Conservation (phyloP, 2,888 invertebrate species). For the Caenorhabditis plicata region DNA sequence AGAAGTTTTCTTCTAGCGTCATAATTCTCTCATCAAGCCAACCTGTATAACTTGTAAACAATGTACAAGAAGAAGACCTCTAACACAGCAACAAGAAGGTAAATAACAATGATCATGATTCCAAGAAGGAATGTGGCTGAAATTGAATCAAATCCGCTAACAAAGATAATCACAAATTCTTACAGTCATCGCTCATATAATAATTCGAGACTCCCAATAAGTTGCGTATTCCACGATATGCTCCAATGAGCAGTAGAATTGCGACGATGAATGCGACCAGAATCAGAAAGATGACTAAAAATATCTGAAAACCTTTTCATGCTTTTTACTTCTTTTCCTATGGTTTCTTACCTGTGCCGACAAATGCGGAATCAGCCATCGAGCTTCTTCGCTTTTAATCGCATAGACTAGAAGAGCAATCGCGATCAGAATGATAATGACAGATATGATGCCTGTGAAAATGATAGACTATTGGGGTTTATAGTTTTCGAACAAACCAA, state of each 20-base stretch:
- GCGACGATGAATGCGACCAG: conserved; percentile 61
- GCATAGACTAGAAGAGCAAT: conserved; percentile 62
- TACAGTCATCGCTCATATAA: conserved; percentile 62
- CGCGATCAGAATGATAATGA: conserved; percentile 59
- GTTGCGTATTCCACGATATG: conserved; percentile 60
- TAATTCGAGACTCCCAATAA: conserved; percentile 61
- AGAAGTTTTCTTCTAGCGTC: not conserved
- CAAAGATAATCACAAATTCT: too few species aligned
- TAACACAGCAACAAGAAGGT: conserved; percentile 58
- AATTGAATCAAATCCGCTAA: conserved; percentile 9
- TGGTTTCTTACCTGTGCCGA: conserved; percentile 61
- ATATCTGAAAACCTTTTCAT: conserved; percentile 55
- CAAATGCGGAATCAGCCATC: conserved; percentile 62
- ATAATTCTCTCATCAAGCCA: conserved; percentile 2
- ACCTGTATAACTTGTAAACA: conserved; percentile 64
- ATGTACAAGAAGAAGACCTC: conserved; percentile 64
- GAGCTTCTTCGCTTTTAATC: conserved; percentile 59
- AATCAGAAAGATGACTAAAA: conserved; percentile 62
- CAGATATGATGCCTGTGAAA: conserved; percentile 57
- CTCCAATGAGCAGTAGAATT: conserved; percentile 57
- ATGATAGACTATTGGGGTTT: too few species aligned
- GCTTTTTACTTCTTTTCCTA: too few species aligned
- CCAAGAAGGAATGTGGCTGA: conserved; percentile 61
- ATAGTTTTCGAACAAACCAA: too few species aligned
- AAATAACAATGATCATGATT: conserved; percentile 61